Conservation (phyloP, 2,113 vertebrate species). For the Notarius quadriscutis region DNA sequence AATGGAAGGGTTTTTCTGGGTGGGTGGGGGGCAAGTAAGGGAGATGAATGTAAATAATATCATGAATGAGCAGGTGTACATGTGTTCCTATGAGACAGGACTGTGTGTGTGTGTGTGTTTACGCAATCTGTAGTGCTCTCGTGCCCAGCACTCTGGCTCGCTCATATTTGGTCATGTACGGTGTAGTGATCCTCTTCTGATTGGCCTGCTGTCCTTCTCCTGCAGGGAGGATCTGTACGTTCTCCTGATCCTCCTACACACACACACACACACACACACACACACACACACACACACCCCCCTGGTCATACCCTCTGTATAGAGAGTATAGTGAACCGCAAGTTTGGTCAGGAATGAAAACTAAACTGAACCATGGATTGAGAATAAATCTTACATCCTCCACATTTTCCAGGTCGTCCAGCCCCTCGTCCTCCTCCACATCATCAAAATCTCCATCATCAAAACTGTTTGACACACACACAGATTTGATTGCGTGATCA, state of each 20-base stretch:
- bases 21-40: too few species aligned
- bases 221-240: constrained; percentile 91
- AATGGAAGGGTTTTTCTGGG: too few species aligned
- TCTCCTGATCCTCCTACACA: constrained; percentile 90
- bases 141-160: constrained; percentile 92
- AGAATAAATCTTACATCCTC: constrained; percentile 81
- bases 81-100: background rate
- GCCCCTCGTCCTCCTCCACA: constrained; percentile 91
- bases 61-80: background rate
- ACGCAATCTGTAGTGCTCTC: constrained; percentile 96
- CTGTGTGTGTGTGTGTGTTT: background rate
- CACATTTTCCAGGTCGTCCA: constrained; percentile 91
- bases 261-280: constrained; percentile 32
- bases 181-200: constrained; percentile 94
- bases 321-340: background rate
- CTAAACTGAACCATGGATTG: background rate
- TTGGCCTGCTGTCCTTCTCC: constrained; percentile 90
- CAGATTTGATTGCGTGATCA: background rate
- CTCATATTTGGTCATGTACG: constrained; percentile 98
- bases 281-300: constrained; percentile 28
- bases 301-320: background rate
- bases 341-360: background rate
- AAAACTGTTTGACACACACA: constrained; percentile 73
- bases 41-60: background rate
- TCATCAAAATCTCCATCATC: constrained; percentile 97